Conservation (phyloP, 1,140 invertebrate genomes). For the Scaptomyza hsui region DNA sequence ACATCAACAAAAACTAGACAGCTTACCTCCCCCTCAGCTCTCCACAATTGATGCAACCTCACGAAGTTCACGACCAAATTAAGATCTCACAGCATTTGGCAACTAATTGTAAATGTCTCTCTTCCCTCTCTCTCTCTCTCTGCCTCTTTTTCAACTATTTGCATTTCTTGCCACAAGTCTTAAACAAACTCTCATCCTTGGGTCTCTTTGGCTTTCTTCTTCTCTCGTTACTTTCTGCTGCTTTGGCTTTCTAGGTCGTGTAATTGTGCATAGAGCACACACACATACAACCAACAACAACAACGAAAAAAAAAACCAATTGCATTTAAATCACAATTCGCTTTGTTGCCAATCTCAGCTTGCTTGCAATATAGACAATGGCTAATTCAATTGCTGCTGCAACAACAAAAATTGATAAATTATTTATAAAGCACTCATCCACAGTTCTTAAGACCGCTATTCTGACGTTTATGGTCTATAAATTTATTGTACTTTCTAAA, state of each 20-base stretch:
- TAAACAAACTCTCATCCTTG: conserved; percentile 42
- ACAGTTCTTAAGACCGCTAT: conserved; percentile 31
- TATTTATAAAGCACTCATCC: conserved; percentile 63
- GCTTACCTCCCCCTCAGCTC: not conserved
- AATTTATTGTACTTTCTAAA: conserved; percentile 67
- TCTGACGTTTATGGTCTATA: conserved; percentile 73
- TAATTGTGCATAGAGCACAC: conserved; percentile 71
- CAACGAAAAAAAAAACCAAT: conserved; percentile 62
- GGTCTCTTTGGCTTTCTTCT: conserved; percentile 68
- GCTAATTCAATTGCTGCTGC: conserved; percentile 68
- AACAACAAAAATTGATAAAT: conserved; percentile 68
- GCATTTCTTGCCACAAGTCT: not conserved
- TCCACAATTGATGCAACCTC: conserved; percentile 10
- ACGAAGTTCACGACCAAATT: conserved; percentile 74
- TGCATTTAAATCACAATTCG: conserved; percentile 81
- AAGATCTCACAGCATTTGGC: conserved; percentile 78
- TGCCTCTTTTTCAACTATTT: not conserved
- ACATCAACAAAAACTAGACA: conserved; percentile 65
- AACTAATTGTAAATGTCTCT: conserved; percentile 78
- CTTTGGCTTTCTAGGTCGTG: conserved; percentile 80
- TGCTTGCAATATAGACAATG: conserved; percentile 52
- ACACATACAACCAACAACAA: conserved; percentile 18
- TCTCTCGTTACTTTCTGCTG: conserved; percentile 73
- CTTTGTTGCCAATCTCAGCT: conserved; percentile 43
- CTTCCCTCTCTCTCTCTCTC: not conserved